Evolutionary conservation across 2,113 vertebrate species (phyloP).

Genomic region (Polypterus senegalus): DNA sequence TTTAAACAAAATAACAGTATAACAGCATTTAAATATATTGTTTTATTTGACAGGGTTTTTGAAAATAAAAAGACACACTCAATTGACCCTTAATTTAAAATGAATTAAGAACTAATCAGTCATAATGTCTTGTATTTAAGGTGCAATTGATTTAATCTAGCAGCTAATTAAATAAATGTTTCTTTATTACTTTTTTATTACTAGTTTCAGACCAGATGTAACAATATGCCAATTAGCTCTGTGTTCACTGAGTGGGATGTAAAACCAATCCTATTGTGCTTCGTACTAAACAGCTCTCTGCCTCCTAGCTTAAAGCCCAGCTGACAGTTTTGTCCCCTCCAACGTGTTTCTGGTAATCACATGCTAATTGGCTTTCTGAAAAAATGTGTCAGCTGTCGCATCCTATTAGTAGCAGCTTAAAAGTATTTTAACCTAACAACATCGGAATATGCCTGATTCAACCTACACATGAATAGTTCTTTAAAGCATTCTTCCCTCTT

Average conservation of each 20-base stretch:
- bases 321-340: constrained; percentile 7
- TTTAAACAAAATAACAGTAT: neutral
- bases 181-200: constrained; percentile 11
- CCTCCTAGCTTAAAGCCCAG: constrained; percentile 18
- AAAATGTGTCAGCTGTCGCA: constrained; percentile 27
- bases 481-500: too few species aligned
- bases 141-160: constrained; percentile 8
- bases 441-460: too few species aligned
- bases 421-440: neutral
- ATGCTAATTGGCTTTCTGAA: constrained; percentile 33
- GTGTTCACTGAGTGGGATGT: constrained; percentile 2
- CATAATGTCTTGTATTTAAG: neutral
- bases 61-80: too few species aligned
- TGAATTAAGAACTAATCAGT: constrained; percentile 5
- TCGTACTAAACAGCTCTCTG: constrained; percentile 15
- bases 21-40: neutral
- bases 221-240: constrained; percentile 27
- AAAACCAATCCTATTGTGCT: constrained; percentile 8
- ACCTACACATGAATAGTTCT: too few species aligned
- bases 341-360: constrained; percentile 31
- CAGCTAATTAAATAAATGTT: constrained; percentile 14
- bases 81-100: neutral
- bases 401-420: constrained; percentile 27
- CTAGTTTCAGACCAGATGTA: constrained; percentile 8
- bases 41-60: neutral